Conservation (phyloP, 2,888 invertebrate genomes). For the Conomelus anceps region DNA sequence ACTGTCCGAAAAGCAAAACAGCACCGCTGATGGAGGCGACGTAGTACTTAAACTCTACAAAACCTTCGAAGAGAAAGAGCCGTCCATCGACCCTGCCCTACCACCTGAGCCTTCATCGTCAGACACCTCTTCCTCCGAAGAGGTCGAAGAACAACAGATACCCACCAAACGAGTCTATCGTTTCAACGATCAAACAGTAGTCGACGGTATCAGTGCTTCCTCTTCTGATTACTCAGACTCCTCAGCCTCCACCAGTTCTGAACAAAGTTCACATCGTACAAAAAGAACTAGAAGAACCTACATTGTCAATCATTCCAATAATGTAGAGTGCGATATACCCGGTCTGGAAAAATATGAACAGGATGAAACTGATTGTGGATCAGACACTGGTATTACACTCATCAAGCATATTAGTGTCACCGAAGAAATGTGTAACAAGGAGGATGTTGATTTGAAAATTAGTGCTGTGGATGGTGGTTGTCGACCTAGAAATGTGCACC, state of each 20-base stretch:
- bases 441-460: conserved; percentile 13
- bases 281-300: not conserved
- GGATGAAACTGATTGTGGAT: not conserved
- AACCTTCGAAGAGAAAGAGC: conserved; percentile 23
- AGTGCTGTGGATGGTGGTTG: not conserved
- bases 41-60: conserved; percentile 33
- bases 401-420: not conserved
- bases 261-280: not conserved
- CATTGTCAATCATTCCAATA: not conserved
- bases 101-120: not conserved
- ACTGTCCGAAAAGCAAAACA: too few relatives aligned
- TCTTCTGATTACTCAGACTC: not conserved
- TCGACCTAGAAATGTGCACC: not conserved
- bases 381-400: not conserved
- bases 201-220: not conserved
- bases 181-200: conserved; percentile 6
- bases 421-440: conserved; percentile 3
- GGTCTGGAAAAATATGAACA: not conserved
- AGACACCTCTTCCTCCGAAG: conserved; percentile 26
- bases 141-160: conserved; percentile 24
- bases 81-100: not conserved
- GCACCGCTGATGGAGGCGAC: conserved; percentile 8
- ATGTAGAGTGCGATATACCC: not conserved
- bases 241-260: not conserved
- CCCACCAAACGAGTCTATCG: conserved; percentile 28